Evolutionary conservation across 2,888 invertebrate species (phyloP).

Genomic region (Synanthedon tipuliformis): DNA sequence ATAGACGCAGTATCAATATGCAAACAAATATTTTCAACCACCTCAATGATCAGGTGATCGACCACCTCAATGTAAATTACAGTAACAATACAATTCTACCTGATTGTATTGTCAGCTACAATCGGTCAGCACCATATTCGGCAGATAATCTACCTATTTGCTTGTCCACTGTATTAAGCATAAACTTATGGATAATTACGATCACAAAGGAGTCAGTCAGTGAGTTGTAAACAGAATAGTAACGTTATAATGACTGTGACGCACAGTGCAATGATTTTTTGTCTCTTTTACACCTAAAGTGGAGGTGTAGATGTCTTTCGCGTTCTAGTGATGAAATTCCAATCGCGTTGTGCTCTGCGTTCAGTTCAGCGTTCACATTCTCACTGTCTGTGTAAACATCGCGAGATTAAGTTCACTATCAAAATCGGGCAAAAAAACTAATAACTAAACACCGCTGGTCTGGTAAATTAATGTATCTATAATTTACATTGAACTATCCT

Average conservation of each 20-base stretch:
- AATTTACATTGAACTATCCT: neutral
- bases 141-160: conserved; percentile 1
- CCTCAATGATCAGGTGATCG: no score
- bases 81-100: no score
- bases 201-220: neutral
- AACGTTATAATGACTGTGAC: conserved; percentile 18
- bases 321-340: conserved; percentile 30
- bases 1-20: no score
- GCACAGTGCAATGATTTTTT: conserved; percentile 16
- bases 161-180: no score
- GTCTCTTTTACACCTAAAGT: conserved; percentile 11
- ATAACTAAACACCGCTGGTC: no score
- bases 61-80: no score
- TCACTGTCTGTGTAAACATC: conserved; percentile 39
- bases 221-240: conserved; percentile 30
- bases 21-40: no score
- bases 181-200: no score
- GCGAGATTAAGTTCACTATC: conserved; percentile 21
- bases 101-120: no score
- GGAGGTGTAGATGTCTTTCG: conserved; percentile 13
- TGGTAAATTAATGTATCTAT: no score
- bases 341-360: conserved; percentile 15
- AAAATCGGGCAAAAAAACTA: no score
- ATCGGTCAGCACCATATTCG: neutral
- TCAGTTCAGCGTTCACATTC: conserved; percentile 32